Conservation (phyloP, 2,113 vertebrate genomes). For the Aepyceros melampus region DNA sequence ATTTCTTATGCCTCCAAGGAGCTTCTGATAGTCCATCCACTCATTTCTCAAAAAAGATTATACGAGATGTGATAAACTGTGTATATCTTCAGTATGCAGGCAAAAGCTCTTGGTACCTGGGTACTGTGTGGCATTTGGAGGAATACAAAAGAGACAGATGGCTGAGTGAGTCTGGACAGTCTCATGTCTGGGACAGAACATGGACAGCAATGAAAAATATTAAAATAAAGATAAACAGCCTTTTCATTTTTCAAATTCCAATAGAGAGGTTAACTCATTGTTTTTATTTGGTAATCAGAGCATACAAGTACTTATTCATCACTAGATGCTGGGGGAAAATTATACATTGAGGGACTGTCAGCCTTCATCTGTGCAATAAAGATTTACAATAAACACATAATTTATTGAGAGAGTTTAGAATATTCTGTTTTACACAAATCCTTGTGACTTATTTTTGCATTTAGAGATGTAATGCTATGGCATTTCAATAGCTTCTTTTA, state of each 20-base stretch:
- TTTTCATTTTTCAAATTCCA: constrained; percentile 60
- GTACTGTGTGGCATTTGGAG: neutral
- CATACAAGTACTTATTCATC: constrained; percentile 73
- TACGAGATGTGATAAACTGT: neutral
- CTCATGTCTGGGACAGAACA: neutral
- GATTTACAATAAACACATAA: constrained; percentile 66
- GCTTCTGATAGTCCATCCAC: neutral
- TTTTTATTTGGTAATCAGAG: constrained; percentile 79
- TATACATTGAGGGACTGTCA: constrained; percentile 66
- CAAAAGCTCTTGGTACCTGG: neutral
- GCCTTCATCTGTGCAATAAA: constrained; percentile 64
- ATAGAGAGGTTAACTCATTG: constrained; percentile 49
- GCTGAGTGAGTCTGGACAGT: neutral
- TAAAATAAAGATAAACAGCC: constrained; percentile 1
- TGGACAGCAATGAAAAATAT: neutral
- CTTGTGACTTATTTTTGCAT: constrained; percentile 39
- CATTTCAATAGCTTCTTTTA: neutral
- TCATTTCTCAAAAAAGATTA: neutral
- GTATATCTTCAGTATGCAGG: neutral
- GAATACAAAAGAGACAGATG: neutral
- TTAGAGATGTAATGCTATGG: constrained; percentile 20
- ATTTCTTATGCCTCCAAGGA: neutral
- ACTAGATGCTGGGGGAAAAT: constrained; percentile 44
- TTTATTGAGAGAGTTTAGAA: constrained; percentile 67
- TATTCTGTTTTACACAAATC: constrained; percentile 49